Conservation (phyloP, 1,140 invertebrate genomes). For the Cyphomyrmex costatus region DNA sequence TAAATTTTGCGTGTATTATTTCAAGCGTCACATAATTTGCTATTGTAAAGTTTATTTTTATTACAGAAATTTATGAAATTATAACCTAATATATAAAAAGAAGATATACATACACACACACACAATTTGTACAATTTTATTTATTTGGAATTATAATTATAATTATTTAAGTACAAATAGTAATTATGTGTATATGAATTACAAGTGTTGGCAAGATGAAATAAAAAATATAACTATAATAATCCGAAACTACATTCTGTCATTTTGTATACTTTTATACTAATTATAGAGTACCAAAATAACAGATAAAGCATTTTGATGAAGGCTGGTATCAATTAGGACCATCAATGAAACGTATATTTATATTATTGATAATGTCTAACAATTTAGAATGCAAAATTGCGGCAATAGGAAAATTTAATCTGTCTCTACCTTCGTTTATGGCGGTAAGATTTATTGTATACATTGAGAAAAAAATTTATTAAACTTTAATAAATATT, state of each 20-base stretch:
- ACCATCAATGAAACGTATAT: slow-evolving; percentile 9
- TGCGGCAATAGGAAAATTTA: slow-evolving; percentile 49
- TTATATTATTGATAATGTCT: slow-evolving; percentile 52
- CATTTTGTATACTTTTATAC: not conserved
- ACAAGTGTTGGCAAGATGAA: not conserved
- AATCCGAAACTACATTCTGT: not conserved
- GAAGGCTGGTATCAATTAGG: slow-evolving; percentile 65
- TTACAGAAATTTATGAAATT: no score
- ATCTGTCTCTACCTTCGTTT: slow-evolving; percentile 72
- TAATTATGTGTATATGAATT: not conserved
- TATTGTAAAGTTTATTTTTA: no score
- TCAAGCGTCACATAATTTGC: no score
- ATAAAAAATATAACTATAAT: not conserved
- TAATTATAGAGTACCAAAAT: slow-evolving; percentile 66
- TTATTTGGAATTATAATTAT: not conserved
- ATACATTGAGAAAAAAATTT: no score
- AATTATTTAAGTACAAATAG: not conserved
- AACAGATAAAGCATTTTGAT: slow-evolving; percentile 65
- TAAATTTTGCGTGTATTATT: no score
- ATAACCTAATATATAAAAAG: no score
- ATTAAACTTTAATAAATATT: no score
- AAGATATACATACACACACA: no score
- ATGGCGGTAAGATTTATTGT: slow-evolving; percentile 63
- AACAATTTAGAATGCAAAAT: slow-evolving; percentile 71
- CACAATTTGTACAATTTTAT: not conserved